Percentiles rank a stretch among this genome's conserved stretches.
These are phyloP conservation scores for Mermis nigrescens DNA, from an alignment of 2,888 invertebrate species.

Conservation along the genomic window DNA sequence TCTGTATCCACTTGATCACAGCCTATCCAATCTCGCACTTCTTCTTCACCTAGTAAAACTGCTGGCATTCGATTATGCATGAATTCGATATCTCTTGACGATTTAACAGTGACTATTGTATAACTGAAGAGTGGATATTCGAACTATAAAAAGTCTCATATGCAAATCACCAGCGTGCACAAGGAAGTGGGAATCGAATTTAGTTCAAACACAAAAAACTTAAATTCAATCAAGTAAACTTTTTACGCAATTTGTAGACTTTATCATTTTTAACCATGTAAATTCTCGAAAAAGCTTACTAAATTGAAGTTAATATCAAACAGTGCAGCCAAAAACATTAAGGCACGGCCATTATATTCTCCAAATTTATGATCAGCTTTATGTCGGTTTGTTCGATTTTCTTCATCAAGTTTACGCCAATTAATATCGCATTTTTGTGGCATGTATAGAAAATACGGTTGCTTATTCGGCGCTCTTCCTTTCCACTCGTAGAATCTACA, in stretches of 20 bases:
- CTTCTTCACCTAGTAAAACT: background rate
- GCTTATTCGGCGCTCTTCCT: background rate
- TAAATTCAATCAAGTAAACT: background rate
- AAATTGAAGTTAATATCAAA: background rate
- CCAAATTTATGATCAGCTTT: background rate
- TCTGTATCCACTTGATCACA: background rate
- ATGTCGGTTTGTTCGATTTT: background rate
- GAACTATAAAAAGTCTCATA: background rate
- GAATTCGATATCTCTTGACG: background rate
- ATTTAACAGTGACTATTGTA: background rate
- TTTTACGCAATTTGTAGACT: background rate
- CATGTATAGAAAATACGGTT: background rate
- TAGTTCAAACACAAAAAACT: too few species aligned
- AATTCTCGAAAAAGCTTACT: too few species aligned
- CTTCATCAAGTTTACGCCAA: background rate
- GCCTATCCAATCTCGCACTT: background rate
- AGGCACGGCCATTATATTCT: background rate
- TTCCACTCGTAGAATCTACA: too few species aligned
- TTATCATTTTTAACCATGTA: too few species aligned
- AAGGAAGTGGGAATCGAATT: too few species aligned
- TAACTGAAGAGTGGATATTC: background rate
- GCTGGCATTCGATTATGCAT: constrained; percentile 7
- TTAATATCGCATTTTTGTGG: background rate
- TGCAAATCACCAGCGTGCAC: too few species aligned
- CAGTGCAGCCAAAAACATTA: background rate